A percentile compares a stretch with the other conserved stretches of the same genome.
Conservation (phyloP, 2,888 invertebrate species). For the Drosophila dives region DNA sequence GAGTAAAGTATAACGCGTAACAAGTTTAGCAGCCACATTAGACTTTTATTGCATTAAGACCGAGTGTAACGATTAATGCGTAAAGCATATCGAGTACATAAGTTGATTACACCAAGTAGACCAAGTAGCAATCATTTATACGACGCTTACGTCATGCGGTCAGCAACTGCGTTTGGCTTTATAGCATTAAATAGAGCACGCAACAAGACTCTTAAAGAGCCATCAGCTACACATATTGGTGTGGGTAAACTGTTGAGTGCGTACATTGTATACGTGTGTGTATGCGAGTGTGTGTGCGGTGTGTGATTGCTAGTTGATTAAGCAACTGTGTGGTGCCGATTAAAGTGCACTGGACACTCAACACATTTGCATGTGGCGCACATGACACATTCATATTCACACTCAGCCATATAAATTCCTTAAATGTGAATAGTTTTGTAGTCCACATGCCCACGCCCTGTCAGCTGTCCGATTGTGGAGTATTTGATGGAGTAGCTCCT, state of each 20-base stretch:
- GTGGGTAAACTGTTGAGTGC: background rate
- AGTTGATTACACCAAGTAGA: constrained; percentile 3
- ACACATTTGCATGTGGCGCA: constrained; percentile 70
- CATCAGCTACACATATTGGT: constrained; percentile 35
- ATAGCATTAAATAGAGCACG: constrained; percentile 68
- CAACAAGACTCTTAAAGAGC: constrained; percentile 58
- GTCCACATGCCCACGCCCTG: background rate
- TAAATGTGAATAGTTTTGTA: constrained; percentile 14
- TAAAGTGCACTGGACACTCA: constrained; percentile 74
- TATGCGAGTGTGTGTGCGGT: constrained; percentile 17
- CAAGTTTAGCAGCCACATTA: background rate
- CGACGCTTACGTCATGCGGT: constrained; percentile 65
- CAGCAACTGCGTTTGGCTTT: constrained; percentile 33
- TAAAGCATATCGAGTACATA: constrained; percentile 1
- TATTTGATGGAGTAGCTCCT: constrained; percentile 21
- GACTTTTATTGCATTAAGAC: background rate
- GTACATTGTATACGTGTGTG: background rate
- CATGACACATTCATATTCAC: constrained; percentile 23
- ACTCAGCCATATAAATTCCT: constrained; percentile 1
- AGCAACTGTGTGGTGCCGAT: constrained; percentile 71
- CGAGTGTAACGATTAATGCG: background rate
- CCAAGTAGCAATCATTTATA: constrained; percentile 31
- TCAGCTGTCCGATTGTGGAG: constrained; percentile 5
- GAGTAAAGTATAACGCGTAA: background rate
- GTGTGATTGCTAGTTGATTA: constrained; percentile 68